These are phyloP conservation scores for Psilopsiagon aurifrons DNA, from an alignment of 2,113 vertebrate genomes.

Conservation along the genomic window DNA sequence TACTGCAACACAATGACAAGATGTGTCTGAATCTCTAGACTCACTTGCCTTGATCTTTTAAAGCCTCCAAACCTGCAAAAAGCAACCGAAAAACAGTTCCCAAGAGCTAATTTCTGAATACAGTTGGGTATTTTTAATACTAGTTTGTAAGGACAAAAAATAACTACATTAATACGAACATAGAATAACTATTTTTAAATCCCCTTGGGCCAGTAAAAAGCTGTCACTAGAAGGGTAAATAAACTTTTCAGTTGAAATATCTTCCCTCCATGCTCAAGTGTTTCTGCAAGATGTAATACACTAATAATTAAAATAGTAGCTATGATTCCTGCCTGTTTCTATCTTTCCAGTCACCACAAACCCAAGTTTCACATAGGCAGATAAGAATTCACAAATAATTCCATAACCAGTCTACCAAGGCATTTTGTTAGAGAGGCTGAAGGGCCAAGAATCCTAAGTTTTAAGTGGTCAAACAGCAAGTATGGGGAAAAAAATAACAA, in stretches of 20 bases:
- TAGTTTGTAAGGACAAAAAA: neutral
- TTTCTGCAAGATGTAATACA: neutral
- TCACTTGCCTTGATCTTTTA: fast-evolving
- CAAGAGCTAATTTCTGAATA: neutral
- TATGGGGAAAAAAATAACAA: neutral
- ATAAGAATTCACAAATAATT: neutral
- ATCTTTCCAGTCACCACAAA: neutral
- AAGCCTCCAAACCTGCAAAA: neutral
- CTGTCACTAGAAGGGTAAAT: neutral
- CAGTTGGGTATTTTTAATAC: neutral
- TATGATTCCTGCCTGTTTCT: neutral
- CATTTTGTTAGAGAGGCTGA: neutral
- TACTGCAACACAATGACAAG: neutral
- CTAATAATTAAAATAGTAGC: neutral
- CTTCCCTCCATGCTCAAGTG: neutral
- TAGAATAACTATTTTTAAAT: neutral
- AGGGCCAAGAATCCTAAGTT: neutral
- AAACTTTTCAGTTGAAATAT: neutral
- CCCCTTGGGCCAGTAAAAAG: neutral
- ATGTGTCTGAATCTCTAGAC: neutral
- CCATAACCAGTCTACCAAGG: neutral
- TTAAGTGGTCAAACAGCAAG: neutral
- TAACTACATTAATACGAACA: neutral
- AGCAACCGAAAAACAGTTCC: neutral
- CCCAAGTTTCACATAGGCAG: neutral